phyloP scores from a whole-genome alignment of 2,797 vertebrate genomes.

The Enteromius thamalakanensis region DNA sequence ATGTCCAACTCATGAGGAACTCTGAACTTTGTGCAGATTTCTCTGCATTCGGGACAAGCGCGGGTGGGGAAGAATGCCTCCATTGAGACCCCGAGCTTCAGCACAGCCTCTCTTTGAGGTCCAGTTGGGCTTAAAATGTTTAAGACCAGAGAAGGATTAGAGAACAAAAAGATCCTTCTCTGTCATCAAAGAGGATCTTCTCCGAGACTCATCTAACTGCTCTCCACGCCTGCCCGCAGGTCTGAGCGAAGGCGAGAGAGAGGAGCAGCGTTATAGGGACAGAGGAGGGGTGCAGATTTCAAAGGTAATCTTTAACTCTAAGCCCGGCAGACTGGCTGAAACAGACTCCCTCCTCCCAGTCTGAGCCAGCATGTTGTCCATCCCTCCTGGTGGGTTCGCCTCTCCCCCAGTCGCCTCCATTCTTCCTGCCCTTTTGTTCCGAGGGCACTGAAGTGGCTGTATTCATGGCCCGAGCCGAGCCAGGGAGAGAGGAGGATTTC shows the following conservation, averaged over 20 bases:
- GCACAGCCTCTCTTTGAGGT: constrained; percentile 69
- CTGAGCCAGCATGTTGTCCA: constrained; percentile 74
- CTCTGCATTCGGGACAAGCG: constrained; percentile 51
- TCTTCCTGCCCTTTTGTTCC: constrained; percentile 64
- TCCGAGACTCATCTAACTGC: constrained; percentile 77
- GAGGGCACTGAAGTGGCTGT: constrained; percentile 80
- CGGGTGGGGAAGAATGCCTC: constrained; percentile 64
- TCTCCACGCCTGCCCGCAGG: constrained; percentile 72
- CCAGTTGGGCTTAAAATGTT: constrained; percentile 70
- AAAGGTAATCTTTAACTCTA: constrained; percentile 86
- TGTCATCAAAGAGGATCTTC: constrained; percentile 85
- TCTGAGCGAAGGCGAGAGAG: constrained; percentile 63
- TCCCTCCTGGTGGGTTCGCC: constrained; percentile 70
- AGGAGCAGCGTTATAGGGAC: constrained; percentile 53
- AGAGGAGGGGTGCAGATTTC: constrained; percentile 77
- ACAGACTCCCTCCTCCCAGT: constrained; percentile 69
- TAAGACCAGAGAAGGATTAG: constrained; percentile 70
- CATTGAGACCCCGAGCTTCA: constrained; percentile 60
- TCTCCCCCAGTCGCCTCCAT: constrained; percentile 54
- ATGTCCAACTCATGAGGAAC: constrained; percentile 19
- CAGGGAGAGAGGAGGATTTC: constrained; percentile 73
- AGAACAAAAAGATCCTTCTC: constrained; percentile 86
- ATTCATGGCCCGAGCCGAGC: constrained; percentile 73
- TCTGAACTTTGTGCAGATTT: constrained; percentile 55
- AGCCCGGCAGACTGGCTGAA: constrained; percentile 78